Percentiles rank a stretch among this genome's conserved stretches.
phyloP scores from a whole-genome alignment of 92 coral and sea anemone genomes.

The Umimayanthus kanabou region DNA sequence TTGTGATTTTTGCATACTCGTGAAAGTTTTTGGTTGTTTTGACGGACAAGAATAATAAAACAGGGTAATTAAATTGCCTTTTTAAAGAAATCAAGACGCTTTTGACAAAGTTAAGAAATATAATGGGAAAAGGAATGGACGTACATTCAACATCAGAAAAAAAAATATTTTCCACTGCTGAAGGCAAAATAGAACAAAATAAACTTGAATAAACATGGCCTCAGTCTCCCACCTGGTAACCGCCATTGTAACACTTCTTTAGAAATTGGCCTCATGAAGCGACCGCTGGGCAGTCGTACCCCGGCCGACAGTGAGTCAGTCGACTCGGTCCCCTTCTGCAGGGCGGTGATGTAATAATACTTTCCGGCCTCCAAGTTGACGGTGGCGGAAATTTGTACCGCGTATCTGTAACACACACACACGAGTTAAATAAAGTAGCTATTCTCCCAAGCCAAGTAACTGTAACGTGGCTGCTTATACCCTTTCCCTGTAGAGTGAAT shows the following conservation, averaged over 20 bases:
- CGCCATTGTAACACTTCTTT: conserved; percentile 98
- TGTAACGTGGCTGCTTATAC: not conserved
- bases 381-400: conserved; percentile 87
- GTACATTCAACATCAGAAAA: too few species aligned
- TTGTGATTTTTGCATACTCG: not conserved
- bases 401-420: conserved; percentile 55
- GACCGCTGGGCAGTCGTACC: conserved; percentile 97
- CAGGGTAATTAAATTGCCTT: too few species aligned
- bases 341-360: conserved; percentile 92
- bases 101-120: too few species aligned
- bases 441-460: too few species aligned
- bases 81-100: too few species aligned
- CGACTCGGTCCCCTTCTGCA: conserved; percentile 92
- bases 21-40: not conserved
- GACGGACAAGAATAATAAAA: not conserved
- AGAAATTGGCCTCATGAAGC: conserved; percentile 97
- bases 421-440: not conserved
- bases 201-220: not conserved
- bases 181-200: not conserved
- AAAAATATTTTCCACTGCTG: too few species aligned
- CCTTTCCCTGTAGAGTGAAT: not conserved
- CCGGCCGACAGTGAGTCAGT: conserved; percentile 96
- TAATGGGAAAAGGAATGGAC: not conserved
- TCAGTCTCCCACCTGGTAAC: conserved; percentile 70
- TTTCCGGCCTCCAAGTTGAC: conserved; percentile 89